These are phyloP conservation scores for Cantharis rustica DNA, from an alignment of 2,888 invertebrate genomes.

Conservation along the genomic window DNA sequence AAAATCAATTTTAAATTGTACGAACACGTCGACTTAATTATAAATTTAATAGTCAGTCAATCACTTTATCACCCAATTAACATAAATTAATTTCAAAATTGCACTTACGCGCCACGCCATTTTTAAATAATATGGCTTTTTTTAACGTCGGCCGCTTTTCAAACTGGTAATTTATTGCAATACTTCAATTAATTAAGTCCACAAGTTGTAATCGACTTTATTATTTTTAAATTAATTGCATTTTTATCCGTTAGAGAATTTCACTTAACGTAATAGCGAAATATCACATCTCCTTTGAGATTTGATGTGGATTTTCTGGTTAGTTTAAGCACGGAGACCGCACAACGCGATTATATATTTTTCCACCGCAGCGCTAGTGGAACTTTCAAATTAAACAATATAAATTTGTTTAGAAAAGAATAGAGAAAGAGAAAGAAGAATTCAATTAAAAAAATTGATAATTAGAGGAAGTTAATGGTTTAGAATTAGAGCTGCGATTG, in stretches of 20 bases:
- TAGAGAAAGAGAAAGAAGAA: too few relatives aligned
- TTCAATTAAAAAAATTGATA: too few relatives aligned
- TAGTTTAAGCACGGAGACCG: background rate
- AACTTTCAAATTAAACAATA: too few relatives aligned
- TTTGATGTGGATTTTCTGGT: background rate
- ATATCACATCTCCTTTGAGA: background rate
- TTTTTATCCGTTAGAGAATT: background rate
- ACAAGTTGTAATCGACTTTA: background rate
- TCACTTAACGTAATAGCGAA: background rate
- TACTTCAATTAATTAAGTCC: background rate
- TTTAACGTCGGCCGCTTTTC: background rate
- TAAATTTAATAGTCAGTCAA: background rate
- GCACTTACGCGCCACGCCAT: background rate
- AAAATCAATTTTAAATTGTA: background rate
- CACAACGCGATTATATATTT: background rate
- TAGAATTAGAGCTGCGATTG: too few relatives aligned
- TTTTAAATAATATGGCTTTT: background rate
- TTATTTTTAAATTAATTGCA: background rate
- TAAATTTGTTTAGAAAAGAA: too few relatives aligned
- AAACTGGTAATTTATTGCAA: background rate
- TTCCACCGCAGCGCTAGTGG: background rate
- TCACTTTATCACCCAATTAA: background rate
- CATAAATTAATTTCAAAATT: background rate
- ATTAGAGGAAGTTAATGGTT: too few relatives aligned
- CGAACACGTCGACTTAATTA: constrained; percentile 1